Evolutionary conservation across 2,113 vertebrate genomes (phyloP).

Genomic region (Corythaixoides concolor): DNA sequence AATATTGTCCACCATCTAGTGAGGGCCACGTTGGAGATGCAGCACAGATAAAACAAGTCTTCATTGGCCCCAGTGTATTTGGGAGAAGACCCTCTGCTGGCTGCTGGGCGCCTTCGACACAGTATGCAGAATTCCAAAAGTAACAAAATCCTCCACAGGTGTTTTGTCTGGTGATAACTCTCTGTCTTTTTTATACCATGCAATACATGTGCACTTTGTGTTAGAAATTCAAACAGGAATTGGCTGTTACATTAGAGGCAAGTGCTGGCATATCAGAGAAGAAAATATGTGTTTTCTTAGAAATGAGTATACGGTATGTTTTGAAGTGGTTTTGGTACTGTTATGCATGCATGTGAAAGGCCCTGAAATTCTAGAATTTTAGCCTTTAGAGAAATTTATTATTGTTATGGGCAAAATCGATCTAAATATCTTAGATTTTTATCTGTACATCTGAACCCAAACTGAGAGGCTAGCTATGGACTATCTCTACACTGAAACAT

Average conservation of each 20-base stretch:
- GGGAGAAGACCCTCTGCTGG: not conserved
- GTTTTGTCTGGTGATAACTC: not conserved
- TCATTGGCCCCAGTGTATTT: fast-evolving
- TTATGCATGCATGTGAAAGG: not conserved
- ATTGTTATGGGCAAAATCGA: not conserved
- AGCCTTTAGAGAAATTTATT: not conserved
- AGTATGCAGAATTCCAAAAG: not conserved
- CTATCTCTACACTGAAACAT: not conserved
- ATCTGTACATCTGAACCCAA: not conserved
- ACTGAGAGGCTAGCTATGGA: not conserved
- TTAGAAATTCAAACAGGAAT: not conserved
- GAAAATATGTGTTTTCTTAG: not conserved
- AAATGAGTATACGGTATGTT: not conserved
- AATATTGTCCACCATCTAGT: not conserved
- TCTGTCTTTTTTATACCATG: not conserved
- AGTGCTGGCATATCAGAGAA: not conserved
- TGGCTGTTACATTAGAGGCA: not conserved
- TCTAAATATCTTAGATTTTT: not conserved
- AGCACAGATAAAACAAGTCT: not conserved
- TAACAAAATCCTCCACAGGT: not conserved
- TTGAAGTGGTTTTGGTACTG: not conserved
- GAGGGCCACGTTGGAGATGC: not conserved
- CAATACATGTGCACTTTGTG: not conserved
- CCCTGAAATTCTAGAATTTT: not conserved
- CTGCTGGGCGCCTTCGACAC: not conserved